phyloP scores from a whole-genome alignment of 1,140 invertebrate species.

The Centruroides sculpturatus region DNA sequence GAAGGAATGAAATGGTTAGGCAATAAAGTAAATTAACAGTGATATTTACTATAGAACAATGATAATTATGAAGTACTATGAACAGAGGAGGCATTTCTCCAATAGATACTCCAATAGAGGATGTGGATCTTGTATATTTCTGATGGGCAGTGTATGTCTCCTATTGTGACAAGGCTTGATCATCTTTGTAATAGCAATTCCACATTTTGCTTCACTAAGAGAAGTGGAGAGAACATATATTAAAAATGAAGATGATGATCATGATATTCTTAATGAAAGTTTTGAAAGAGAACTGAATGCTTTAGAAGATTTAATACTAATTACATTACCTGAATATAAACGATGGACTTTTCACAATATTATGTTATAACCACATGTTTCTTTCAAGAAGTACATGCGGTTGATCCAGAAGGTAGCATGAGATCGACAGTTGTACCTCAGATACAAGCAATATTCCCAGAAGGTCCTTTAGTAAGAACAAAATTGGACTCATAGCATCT shows the following conservation, averaged over 20 bases:
- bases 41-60: too few relatives aligned
- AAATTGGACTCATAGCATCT: conserved; percentile 56
- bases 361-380: conserved; percentile 94
- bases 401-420: conserved; percentile 95
- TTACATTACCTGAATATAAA: conserved; percentile 85
- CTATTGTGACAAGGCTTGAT: too few relatives aligned
- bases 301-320: conserved; percentile 70
- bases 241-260: conserved; percentile 93
- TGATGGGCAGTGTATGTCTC: too few relatives aligned
- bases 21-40: background rate
- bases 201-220: conserved; percentile 92
- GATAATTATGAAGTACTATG: background rate
- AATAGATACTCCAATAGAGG: too few relatives aligned
- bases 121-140: too few relatives aligned
- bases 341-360: conserved; percentile 96
- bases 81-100: too few relatives aligned
- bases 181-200: conserved; percentile 54
- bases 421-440: conserved; percentile 94
- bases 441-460: conserved; percentile 96
- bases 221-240: conserved; percentile 97
- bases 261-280: conserved; percentile 89
- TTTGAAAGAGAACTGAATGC: conserved; percentile 82
- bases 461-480: conserved; percentile 95
- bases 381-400: conserved; percentile 88
- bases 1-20: background rate